Evolutionary conservation across 2,888 invertebrate species (phyloP), one percentile per base, ranked within the genome.

Genomic region (Drosophila affinis): DNA sequence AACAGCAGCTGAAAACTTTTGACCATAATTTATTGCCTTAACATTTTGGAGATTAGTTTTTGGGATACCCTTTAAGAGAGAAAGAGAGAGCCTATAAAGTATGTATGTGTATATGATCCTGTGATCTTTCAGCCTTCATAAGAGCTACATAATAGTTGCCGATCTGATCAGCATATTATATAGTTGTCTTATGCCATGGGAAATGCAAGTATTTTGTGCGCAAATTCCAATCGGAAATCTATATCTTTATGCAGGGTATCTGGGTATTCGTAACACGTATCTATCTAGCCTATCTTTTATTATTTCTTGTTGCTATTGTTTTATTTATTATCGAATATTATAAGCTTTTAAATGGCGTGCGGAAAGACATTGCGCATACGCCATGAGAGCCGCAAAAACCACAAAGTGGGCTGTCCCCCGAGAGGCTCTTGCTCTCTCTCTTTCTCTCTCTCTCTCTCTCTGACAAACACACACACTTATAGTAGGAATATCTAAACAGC

Each of bases 331-430:
- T 39, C 48, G 56, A 21, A n/a, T 12, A 49, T 57, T 56, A 67
- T 67, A 49, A 32, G 53, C 14, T 14, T 27, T 56, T 56, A 61
- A 63, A 71, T 75, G 62, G 73, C 64, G 32, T 70, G 65, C 51
- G 68, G 18, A 24, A 59, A 67, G 56, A 77, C 39, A 56, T 87
- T 85, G 81, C 78, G 87, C 83, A 87, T 87, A 84, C 83, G 87
- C 69, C 70, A 47, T 68, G 72, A 61, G 59, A 59, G 71, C 79
- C 74, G 17, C 18, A 39, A 14, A 39, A 39, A 17, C 12, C n/a
- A 9, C 53, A 82, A 89, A 90, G 87, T 88, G 89, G 89, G 89
- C 90, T 62, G 89, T 90, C 86, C 89, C 90, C 72, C 74, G 83
- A 79, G 90, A 78, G 74, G 12, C 56, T 12, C 27, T 18, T 51